Conservation (phyloP, 2,797 vertebrate genomes). For the Pteronotus mesoamericanus region DNA sequence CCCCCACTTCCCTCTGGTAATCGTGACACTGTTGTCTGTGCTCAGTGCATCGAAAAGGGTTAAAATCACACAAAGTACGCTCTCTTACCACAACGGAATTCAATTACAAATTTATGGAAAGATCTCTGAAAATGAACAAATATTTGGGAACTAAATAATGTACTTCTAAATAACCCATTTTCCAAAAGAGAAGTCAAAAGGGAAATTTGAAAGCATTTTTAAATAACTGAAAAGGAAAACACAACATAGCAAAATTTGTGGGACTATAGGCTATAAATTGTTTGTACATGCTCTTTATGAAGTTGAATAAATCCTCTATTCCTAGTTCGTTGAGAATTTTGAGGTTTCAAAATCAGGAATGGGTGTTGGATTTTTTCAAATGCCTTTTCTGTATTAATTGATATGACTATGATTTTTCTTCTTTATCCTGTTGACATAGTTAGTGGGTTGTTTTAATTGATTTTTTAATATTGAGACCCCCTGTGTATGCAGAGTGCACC, state of each 20-base stretch:
- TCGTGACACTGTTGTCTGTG: not conserved
- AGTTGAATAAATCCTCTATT: not conserved
- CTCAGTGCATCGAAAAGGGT: not conserved
- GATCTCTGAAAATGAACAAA: not conserved
- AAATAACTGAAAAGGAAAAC: not conserved
- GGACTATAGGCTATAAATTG: not conserved
- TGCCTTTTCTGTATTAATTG: not conserved
- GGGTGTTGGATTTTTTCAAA: not conserved
- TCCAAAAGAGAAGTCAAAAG: not conserved
- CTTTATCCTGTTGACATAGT: not conserved
- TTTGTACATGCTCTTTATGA: not conserved
- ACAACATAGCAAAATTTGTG: not conserved
- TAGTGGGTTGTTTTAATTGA: not conserved
- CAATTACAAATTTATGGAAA: not conserved
- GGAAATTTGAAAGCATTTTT: not conserved
- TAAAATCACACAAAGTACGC: not conserved
- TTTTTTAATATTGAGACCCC: not conserved
- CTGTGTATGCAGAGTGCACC: rapidly evolving
- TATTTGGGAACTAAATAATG: not conserved
- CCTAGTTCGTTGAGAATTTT: not conserved
- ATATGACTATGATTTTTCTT: not conserved
- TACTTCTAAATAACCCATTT: not conserved
- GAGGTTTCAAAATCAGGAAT: not conserved
- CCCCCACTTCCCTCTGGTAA: not conserved
- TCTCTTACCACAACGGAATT: not conserved